These are phyloP conservation scores for Acipenser oxyrinchus DNA, from an alignment of 2,797 vertebrate genomes.

Conservation along the genomic window DNA sequence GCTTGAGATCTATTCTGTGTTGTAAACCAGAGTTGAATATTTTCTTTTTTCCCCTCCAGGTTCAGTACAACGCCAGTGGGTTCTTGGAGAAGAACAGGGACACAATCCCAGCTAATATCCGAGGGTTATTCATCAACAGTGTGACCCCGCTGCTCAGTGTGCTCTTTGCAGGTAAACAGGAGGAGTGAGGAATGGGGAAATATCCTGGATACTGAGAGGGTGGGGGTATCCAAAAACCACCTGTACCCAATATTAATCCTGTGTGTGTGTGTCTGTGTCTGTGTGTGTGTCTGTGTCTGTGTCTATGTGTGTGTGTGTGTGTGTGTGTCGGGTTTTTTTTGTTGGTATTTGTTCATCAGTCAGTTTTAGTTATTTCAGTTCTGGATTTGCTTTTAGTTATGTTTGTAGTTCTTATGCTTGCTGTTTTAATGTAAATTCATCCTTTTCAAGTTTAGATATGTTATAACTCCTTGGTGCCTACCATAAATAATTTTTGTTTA, in stretches of 20 bases:
- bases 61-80: slow-evolving; percentile 52
- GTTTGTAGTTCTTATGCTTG: too few species aligned
- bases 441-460: neutral
- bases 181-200: neutral
- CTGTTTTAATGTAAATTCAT: neutral
- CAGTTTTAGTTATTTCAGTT: too few species aligned
- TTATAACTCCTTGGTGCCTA: neutral
- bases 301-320: too few species aligned
- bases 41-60: slow-evolving; percentile 34
- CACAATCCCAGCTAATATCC: slow-evolving; percentile 52
- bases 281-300: too few species aligned
- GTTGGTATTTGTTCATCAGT: too few species aligned
- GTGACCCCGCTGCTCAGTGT: slow-evolving; percentile 56
- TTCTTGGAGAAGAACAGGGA: slow-evolving; percentile 69
- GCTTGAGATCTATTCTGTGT: too few species aligned
- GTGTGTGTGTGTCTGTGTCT: too few species aligned
- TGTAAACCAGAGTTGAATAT: too few species aligned
- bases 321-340: too few species aligned
- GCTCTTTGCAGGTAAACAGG: slow-evolving; percentile 54
- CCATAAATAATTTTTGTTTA: neutral
- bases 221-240: neutral
- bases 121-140: slow-evolving; percentile 57
- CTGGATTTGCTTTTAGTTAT: too few species aligned
- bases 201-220: too few species aligned
- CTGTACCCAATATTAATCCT: neutral